Base-by-base conservation (phyloP, 2,888 invertebrate genomes). In the Trachelus tabidus region DNA sequence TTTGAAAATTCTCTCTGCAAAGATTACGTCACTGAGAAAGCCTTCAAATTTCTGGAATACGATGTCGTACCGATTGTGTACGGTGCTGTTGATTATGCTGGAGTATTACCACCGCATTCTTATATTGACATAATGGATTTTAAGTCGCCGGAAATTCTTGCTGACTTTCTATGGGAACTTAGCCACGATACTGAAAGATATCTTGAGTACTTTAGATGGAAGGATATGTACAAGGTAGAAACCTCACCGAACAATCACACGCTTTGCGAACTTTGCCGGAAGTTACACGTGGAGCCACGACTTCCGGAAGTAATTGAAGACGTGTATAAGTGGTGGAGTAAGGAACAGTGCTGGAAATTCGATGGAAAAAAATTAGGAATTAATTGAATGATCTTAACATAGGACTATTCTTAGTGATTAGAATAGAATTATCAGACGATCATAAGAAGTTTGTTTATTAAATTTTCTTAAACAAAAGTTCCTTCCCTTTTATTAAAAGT, bases 1-100 rank as follows among this genome's bases (percentile, higher is more conserved):
- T 93, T 95, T 85, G 95, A 95, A 89, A 95, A 95, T 88, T 95
- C 95, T 11, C 91, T 95, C 78, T 94, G 95, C 80, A 87, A 91
- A 69, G 94, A 95, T 87, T 95, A 95, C 85, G 93, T 95, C 30
- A 94, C 94, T 0, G 95, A 95, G 86, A 92, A 93, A 82, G 93
- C 95, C 81, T 93, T 94, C 85, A 89, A 90, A 82, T 91, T 90
- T 0, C 91, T 92, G 83, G 92, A 94, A 12, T 92, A 94, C 87
- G 92, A 94, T 87, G 92, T 94, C 12, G 92, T 95, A 4, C 95
- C 95, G 0, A 93, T 95, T 73, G 95, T 95, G 4, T 94, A 94
- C 92, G 95, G 95, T 11, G 94, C 94, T 34, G 94, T 93, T 77
- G 92, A 94, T 86, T 95, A 95, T 89, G 86, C 89, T 9, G 91